These are phyloP conservation scores for Gulo gulo DNA, from an alignment of 2,113 vertebrate species.

Conservation along the genomic window DNA sequence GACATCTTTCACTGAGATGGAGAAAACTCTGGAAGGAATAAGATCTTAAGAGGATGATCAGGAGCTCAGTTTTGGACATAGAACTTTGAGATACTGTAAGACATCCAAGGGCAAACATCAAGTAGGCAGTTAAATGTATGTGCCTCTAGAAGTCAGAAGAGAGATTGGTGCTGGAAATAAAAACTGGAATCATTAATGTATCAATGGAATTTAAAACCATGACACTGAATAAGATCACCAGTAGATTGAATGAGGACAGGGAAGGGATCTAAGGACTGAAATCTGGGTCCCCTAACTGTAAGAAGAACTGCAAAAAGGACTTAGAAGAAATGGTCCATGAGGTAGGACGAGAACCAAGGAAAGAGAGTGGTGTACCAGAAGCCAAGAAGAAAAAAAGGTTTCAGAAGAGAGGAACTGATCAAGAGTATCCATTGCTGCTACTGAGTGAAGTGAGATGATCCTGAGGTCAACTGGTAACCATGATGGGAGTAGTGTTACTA, in stretches of 20 bases:
- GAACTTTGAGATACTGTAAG: background rate
- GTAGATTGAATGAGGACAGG: background rate
- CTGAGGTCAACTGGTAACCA: background rate
- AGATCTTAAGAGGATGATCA: background rate
- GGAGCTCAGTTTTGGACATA: background rate
- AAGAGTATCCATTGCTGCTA: background rate
- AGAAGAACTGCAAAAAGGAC: background rate
- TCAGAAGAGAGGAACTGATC: background rate
- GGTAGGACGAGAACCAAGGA: background rate
- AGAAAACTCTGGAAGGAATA: background rate
- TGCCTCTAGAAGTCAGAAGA: background rate
- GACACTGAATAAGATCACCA: background rate
- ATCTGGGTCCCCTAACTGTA: background rate
- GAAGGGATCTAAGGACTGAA: background rate
- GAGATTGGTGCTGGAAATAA: background rate
- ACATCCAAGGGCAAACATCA: background rate
- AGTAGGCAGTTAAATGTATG: background rate
- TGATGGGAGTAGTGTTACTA: background rate
- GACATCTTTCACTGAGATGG: background rate
- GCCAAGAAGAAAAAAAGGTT: background rate
- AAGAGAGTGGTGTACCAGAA: background rate
- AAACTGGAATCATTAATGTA: background rate
- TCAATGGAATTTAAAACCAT: background rate
- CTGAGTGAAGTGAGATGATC: background rate
- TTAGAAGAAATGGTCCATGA: background rate